These are phyloP conservation scores for Acanthiza pusilla DNA, from an alignment of 2,797 vertebrate genomes.

Conservation along the genomic window DNA sequence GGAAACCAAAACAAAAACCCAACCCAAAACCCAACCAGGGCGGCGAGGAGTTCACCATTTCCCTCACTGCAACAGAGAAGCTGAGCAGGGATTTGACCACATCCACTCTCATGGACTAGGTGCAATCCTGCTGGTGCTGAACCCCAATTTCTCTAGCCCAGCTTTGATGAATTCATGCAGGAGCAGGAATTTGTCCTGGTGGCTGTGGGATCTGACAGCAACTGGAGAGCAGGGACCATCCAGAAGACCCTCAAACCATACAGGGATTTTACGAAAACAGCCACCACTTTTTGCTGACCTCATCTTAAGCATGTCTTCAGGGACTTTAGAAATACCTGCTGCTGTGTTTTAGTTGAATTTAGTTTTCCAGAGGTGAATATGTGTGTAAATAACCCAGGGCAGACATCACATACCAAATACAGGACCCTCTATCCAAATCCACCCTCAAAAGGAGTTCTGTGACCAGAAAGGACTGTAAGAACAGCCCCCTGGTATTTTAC, in stretches of 20 bases:
- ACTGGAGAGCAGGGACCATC: background rate
- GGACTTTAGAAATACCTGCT: background rate
- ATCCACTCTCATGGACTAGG: background rate
- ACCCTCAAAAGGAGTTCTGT: background rate
- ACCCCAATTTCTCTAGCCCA: background rate
- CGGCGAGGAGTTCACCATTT: background rate
- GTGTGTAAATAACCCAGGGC: background rate
- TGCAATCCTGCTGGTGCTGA: background rate
- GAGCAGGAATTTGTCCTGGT: background rate
- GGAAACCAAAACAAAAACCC: constrained; percentile 27
- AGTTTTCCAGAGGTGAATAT: background rate
- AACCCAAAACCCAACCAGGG: background rate
- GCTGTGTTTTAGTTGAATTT: background rate
- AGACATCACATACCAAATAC: background rate
- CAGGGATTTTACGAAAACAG: background rate
- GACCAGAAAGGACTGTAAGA: background rate
- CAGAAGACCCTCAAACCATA: background rate
- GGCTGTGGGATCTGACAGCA: background rate
- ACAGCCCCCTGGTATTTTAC: background rate
- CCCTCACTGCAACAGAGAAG: background rate
- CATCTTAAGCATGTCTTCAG: background rate
- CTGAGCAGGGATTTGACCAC: background rate
- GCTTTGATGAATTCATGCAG: background rate
- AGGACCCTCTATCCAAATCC: background rate
- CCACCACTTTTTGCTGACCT: background rate